A percentile compares a stretch with the other conserved stretches of the same genome.
Conservation (phyloP, 2,797 vertebrate species). For the Sphaeramia orbicularis region DNA sequence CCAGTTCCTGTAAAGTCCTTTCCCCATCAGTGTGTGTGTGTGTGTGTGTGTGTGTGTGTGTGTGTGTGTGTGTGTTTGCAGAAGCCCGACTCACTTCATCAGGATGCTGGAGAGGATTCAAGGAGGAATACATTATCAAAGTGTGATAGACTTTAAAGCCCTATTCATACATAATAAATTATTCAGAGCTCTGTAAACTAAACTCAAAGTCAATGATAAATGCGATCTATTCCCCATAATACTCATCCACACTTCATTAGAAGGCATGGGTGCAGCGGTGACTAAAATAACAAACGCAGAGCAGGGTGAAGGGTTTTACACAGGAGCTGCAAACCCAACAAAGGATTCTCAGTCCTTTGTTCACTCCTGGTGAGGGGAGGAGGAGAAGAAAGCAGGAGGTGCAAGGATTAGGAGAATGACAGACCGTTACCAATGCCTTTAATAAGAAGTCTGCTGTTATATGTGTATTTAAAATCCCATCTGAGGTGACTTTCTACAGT, state of each 20-base stretch:
- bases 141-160: slow-evolving; percentile 79
- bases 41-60: too few species aligned
- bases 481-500: too few species aligned
- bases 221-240: slow-evolving; percentile 68
- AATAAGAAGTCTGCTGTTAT: too few species aligned
- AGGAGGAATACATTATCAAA: slow-evolving; percentile 81
- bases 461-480: too few species aligned
- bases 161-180: slow-evolving; percentile 84
- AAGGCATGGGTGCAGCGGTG: slow-evolving; percentile 56
- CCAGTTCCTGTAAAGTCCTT: too few species aligned
- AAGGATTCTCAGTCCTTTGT: too few species aligned
- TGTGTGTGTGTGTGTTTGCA: slow-evolving; percentile 11
- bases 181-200: slow-evolving; percentile 83
- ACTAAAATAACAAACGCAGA: slow-evolving; percentile 66
- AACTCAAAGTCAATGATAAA: slow-evolving; percentile 85
- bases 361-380: too few species aligned
- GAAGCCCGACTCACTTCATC: slow-evolving; percentile 59
- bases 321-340: too few species aligned
- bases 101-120: slow-evolving; percentile 77
- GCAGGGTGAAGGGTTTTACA: slow-evolving; percentile 29
- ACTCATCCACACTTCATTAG: slow-evolving; percentile 83
- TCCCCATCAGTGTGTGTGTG: too few species aligned
- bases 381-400: too few species aligned
- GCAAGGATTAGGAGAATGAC: too few species aligned
- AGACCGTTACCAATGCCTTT: too few species aligned